Evolutionary conservation across 2,113 vertebrate genomes (phyloP).

Genomic region (Phaethornis superciliosus): DNA sequence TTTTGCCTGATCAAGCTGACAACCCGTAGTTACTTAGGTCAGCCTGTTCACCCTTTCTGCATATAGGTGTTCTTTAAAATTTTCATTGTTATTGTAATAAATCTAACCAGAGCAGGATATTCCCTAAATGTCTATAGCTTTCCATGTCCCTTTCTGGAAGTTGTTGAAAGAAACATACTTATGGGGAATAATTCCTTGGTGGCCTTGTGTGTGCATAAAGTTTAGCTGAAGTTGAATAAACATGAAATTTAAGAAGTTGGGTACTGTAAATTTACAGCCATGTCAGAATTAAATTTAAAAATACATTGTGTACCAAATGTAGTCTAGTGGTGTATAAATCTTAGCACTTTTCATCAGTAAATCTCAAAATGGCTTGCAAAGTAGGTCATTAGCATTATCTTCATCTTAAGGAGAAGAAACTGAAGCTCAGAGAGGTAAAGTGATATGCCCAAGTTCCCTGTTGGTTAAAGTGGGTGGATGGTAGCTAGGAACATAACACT

Average conservation of each 20-base stretch:
- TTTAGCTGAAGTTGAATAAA: neutral
- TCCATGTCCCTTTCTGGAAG: neutral
- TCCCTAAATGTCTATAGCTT: neutral
- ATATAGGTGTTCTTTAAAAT: neutral
- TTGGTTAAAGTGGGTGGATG: neutral
- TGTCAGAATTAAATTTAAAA: neutral
- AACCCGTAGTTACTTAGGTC: neutral
- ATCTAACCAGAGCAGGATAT: neutral
- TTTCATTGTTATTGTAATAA: neutral
- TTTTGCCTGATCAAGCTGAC: neutral
- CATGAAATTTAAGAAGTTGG: neutral
- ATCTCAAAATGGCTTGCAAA: slow-evolving; percentile 23
- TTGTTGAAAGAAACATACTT: neutral
- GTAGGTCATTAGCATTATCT: slow-evolving; percentile 20
- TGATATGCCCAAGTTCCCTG: neutral
- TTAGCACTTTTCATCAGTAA: neutral
- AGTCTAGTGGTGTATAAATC: neutral
- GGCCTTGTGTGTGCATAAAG: neutral
- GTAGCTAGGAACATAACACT: neutral
- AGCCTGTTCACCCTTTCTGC: neutral
- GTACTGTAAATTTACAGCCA: neutral
- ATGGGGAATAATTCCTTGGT: neutral
- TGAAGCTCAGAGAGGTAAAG: neutral
- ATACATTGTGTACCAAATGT: neutral
- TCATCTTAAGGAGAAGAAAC: neutral